phyloP scores from a whole-genome alignment of 1,140 invertebrate genomes.

The Tetraneura akinire region DNA sequence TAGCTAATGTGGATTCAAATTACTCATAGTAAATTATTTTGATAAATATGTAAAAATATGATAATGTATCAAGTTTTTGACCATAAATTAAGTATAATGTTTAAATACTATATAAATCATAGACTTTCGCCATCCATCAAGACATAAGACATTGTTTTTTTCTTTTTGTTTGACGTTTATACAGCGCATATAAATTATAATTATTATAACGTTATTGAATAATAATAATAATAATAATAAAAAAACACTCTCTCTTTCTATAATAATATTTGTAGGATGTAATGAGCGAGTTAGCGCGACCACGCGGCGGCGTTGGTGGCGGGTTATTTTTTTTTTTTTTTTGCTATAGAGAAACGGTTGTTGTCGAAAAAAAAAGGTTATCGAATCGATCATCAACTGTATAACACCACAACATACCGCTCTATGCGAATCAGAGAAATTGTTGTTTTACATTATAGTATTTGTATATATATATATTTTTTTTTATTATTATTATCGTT shows the following conservation, averaged over 20 bases:
- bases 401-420: conserved; percentile 17
- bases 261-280: conserved; percentile 26
- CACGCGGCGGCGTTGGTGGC: conserved; percentile 29
- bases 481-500: neutral
- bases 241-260: conserved; percentile 41
- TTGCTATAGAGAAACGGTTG: conserved; percentile 41
- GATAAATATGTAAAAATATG: too few species aligned
- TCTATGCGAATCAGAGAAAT: conserved; percentile 49
- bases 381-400: conserved; percentile 48
- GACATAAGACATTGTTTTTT: neutral
- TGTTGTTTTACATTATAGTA: too few species aligned
- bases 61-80: too few species aligned
- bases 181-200: conserved; percentile 24
- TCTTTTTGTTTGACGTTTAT: conserved; percentile 24
- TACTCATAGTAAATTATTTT: too few species aligned
- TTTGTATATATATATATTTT: conserved; percentile 27
- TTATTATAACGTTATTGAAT: conserved; percentile 42
- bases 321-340: neutral
- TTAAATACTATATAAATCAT: too few species aligned
- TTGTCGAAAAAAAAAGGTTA: conserved; percentile 43
- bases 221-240: conserved; percentile 14
- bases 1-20: too few species aligned
- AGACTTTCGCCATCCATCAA: conserved; percentile 46
- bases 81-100: too few species aligned
- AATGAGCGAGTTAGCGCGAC: conserved; percentile 43